Conservation (phyloP, 2,888 invertebrate genomes). For the Lithophane ornitopus region DNA sequence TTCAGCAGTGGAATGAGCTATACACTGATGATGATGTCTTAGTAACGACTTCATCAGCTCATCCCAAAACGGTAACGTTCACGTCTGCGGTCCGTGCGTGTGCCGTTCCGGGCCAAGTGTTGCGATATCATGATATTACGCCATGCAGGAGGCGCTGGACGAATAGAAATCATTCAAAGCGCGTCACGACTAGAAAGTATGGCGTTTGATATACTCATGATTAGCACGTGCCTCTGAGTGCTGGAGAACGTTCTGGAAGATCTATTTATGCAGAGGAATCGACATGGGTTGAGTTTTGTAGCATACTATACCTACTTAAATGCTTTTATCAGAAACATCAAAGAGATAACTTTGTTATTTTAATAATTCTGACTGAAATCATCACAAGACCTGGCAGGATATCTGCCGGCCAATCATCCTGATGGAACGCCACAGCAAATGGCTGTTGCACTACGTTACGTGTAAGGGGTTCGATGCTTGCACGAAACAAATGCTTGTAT, state of each 20-base stretch:
- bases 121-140: slow-evolving; percentile 57
- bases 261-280: not conserved
- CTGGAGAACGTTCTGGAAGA: slow-evolving; percentile 19
- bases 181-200: slow-evolving; percentile 61
- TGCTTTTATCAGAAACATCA: not conserved
- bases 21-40: not conserved
- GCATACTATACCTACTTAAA: not conserved
- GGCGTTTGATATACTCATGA: slow-evolving; percentile 8
- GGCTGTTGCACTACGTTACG: not conserved
- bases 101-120: slow-evolving; percentile 43
- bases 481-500: not conserved
- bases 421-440: not conserved
- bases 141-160: slow-evolving; percentile 41
- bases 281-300: not conserved
- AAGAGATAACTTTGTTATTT: not conserved
- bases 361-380: not conserved
- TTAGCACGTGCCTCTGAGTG: not conserved
- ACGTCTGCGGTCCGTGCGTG: slow-evolving; percentile 4
- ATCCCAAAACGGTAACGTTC: not conserved
- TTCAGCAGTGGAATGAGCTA: not conserved
- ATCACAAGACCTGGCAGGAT: too few species aligned
- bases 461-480: not conserved
- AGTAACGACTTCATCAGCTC: not conserved
- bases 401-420: not conserved
- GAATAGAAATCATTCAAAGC: slow-evolving; percentile 60